A percentile compares a stretch with the other conserved stretches of the same genome.
Conservation (phyloP, 2,113 vertebrate genomes). For the Psophia crepitans region DNA sequence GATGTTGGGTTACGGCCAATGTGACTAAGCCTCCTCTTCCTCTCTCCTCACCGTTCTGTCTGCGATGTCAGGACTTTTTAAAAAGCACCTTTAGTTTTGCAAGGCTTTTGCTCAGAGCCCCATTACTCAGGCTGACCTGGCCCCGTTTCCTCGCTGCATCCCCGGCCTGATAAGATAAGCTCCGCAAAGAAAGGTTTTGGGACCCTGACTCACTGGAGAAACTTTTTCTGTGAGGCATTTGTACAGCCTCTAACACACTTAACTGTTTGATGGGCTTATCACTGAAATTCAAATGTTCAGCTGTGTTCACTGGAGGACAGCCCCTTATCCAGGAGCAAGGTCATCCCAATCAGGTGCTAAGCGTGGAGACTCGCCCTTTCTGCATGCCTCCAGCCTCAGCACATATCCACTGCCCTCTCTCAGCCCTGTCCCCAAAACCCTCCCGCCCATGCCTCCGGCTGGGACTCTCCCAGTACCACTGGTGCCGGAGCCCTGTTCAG, state of each 20-base stretch:
- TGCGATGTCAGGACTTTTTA: background rate
- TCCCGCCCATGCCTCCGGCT: accelerated
- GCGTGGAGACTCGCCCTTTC: background rate
- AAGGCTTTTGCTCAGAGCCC: slow-evolving; percentile 32
- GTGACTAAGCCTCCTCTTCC: slow-evolving; percentile 48
- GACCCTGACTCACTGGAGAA: slow-evolving; percentile 61
- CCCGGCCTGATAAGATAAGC: slow-evolving; percentile 67
- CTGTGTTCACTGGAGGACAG: background rate
- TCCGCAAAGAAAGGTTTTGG: slow-evolving; percentile 52
- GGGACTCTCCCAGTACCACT: background rate
- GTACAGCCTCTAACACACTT: slow-evolving; percentile 29
- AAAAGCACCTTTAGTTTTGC: slow-evolving; percentile 52
- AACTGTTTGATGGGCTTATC: slow-evolving; percentile 58
- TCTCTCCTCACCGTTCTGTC: background rate
- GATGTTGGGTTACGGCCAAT: background rate
- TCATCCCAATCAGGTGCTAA: slow-evolving; percentile 43
- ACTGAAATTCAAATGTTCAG: background rate
- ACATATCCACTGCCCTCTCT: background rate
- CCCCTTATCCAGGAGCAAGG: slow-evolving; percentile 49
- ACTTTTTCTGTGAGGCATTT: background rate
- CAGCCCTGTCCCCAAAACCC: background rate
- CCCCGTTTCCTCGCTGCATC: slow-evolving; percentile 21
- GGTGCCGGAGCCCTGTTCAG: background rate
- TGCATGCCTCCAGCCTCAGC: background rate
- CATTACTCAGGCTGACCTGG: slow-evolving; percentile 61